These are phyloP conservation scores for Fundulus diaphanus DNA, from an alignment of 2,797 vertebrate genomes.

Conservation along the genomic window DNA sequence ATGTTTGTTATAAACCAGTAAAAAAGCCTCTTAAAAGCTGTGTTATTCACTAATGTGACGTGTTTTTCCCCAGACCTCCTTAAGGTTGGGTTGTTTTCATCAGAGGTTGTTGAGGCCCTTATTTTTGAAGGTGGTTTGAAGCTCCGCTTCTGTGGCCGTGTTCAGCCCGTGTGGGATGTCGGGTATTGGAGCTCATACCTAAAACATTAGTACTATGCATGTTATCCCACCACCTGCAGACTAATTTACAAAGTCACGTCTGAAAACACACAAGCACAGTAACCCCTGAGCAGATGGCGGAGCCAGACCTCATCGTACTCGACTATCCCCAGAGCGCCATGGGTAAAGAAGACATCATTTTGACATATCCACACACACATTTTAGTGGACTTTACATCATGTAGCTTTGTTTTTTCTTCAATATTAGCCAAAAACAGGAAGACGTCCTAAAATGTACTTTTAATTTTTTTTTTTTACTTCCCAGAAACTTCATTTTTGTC, in stretches of 20 bases:
- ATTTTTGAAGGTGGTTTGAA: not conserved
- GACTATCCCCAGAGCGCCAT: slow-evolving; percentile 53
- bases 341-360: slow-evolving; percentile 70
- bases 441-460: not conserved
- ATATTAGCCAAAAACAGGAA: not conserved
- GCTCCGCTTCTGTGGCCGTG: not conserved
- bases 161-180: not conserved
- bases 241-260: slow-evolving; percentile 33
- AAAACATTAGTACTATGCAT: slow-evolving; percentile 37
- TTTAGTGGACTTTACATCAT: not conserved
- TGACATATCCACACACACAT: slow-evolving; percentile 29
- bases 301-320: slow-evolving; percentile 63
- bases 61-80: not conserved
- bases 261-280: slow-evolving; percentile 49
- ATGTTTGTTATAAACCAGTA: not conserved
- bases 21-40: not conserved
- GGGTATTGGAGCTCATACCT: slow-evolving; percentile 17
- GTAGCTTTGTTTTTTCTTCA: not conserved
- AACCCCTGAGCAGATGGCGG: slow-evolving; percentile 73
- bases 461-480: not conserved
- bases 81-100: not conserved
- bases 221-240: slow-evolving; percentile 53
- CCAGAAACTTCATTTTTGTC: not conserved
- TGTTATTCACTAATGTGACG: not conserved
- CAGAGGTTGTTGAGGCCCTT: not conserved